These are phyloP conservation scores for Hydrophis major DNA, from an alignment of 2,797 vertebrate genomes.

Conservation along the genomic window DNA sequence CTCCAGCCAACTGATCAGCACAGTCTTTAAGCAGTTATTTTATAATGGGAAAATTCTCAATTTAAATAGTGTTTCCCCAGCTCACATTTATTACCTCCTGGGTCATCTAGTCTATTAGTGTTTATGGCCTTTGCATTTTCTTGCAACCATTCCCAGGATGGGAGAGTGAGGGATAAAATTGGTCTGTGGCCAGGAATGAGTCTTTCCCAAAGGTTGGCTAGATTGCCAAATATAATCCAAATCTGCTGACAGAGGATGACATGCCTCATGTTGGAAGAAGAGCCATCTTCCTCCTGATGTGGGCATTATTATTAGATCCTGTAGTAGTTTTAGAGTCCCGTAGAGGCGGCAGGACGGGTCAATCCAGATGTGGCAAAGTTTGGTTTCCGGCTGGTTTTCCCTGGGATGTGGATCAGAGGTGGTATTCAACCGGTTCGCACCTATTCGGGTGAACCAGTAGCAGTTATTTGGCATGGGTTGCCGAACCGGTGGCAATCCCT, in stretches of 20 bases:
- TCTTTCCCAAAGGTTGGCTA: neutral
- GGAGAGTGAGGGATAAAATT: neutral
- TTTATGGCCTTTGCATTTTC: neutral
- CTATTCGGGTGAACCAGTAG: too few species aligned
- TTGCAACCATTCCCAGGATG: neutral
- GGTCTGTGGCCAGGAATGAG: neutral
- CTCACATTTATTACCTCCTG: neutral
- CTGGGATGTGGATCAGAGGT: neutral
- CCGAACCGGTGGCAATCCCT: too few species aligned
- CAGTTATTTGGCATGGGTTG: too few species aligned
- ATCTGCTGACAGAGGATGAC: neutral
- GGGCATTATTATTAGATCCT: neutral
- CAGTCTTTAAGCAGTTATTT: neutral
- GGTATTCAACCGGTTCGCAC: too few species aligned
- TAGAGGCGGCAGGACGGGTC: neutral
- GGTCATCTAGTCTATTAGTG: neutral
- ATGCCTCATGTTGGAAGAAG: neutral
- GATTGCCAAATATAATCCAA: neutral
- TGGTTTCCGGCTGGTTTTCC: neutral
- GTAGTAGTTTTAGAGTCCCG: neutral
- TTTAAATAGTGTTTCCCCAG: neutral
- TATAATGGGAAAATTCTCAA: neutral
- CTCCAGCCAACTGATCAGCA: too few species aligned
- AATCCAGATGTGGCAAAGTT: neutral
- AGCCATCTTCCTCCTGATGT: neutral